These are phyloP conservation scores for Thymelicus acteon DNA, from an alignment of 2,888 invertebrate species.

Conservation along the genomic window DNA sequence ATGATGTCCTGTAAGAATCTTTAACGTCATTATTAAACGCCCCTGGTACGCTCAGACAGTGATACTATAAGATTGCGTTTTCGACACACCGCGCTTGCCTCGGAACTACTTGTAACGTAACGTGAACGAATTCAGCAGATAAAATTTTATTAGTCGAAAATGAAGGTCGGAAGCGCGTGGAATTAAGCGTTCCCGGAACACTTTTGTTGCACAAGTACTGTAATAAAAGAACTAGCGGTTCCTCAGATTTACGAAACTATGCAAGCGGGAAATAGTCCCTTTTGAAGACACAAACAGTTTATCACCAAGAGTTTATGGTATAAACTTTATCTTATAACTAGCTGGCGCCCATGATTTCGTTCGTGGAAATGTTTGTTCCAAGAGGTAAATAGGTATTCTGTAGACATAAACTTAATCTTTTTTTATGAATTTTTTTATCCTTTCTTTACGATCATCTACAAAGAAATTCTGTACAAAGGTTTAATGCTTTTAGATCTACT, in stretches of 20 bases:
- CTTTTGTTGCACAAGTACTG: constrained; percentile 27
- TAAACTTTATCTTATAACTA: neutral
- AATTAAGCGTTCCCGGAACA: constrained; percentile 33
- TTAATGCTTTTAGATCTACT: too few species aligned
- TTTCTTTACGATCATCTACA: too few species aligned
- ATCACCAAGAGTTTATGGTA: neutral
- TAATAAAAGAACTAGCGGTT: constrained; percentile 27
- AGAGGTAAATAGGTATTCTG: too few species aligned
- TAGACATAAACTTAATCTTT: too few species aligned
- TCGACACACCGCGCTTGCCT: constrained; percentile 10
- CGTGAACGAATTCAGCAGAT: constrained; percentile 32
- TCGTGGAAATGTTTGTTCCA: too few species aligned
- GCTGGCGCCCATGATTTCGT: too few species aligned
- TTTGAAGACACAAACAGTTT: neutral
- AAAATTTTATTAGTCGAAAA: constrained; percentile 37
- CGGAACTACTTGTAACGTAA: constrained; percentile 11
- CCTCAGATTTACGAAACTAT: constrained; percentile 20
- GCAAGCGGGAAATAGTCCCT: neutral
- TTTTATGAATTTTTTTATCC: too few species aligned
- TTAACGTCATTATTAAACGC: too few species aligned
- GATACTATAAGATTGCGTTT: neutral
- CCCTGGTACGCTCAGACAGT: too few species aligned
- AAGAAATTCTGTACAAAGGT: too few species aligned
- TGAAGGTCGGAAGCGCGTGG: constrained; percentile 21
- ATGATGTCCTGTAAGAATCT: too few species aligned